phyloP scores from a whole-genome alignment of 2,113 vertebrate genomes.

The Gobius niger region DNA sequence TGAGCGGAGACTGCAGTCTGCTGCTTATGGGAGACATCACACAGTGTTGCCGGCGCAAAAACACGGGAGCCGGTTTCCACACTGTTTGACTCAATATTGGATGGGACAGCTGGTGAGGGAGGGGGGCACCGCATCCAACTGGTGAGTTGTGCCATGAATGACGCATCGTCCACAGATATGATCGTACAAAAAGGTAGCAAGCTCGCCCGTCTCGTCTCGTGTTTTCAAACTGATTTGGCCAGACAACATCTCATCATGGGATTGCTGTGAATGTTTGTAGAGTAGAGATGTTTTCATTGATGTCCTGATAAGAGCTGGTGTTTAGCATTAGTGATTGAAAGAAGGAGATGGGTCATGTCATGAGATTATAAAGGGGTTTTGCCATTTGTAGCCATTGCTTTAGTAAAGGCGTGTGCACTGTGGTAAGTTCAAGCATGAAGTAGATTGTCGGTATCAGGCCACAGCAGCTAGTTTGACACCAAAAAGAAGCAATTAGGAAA shows the following conservation, averaged over 20 bases:
- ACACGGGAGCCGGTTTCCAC: slow-evolving; percentile 54
- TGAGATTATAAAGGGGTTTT: neutral
- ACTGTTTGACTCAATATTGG: slow-evolving; percentile 47
- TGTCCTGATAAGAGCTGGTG: slow-evolving; percentile 37
- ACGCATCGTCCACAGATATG: slow-evolving; percentile 18
- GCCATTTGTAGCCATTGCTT: neutral
- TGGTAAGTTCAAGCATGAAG: slow-evolving; percentile 31
- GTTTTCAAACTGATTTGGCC: slow-evolving; percentile 23
- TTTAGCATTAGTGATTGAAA: slow-evolving; percentile 5
- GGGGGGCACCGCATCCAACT: slow-evolving; percentile 53
- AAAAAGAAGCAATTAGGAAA: neutral
- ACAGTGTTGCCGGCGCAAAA: slow-evolving; percentile 66
- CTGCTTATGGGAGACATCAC: slow-evolving; percentile 71
- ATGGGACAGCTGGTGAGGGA: slow-evolving; percentile 59
- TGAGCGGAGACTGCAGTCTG: slow-evolving; percentile 78
- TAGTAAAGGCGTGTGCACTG: slow-evolving; percentile 6
- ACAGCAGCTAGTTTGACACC: neutral
- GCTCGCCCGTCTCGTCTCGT: neutral
- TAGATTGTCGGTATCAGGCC: neutral
- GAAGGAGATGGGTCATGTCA: neutral
- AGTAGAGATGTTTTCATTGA: slow-evolving; percentile 34
- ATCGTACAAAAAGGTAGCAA: neutral
- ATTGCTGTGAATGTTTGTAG: neutral
- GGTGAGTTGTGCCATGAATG: slow-evolving; percentile 59
- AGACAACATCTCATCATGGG: neutral